These are phyloP conservation scores for Lacerta viridis DNA, from an alignment of 2,797 vertebrate species.

Conservation along the genomic window DNA sequence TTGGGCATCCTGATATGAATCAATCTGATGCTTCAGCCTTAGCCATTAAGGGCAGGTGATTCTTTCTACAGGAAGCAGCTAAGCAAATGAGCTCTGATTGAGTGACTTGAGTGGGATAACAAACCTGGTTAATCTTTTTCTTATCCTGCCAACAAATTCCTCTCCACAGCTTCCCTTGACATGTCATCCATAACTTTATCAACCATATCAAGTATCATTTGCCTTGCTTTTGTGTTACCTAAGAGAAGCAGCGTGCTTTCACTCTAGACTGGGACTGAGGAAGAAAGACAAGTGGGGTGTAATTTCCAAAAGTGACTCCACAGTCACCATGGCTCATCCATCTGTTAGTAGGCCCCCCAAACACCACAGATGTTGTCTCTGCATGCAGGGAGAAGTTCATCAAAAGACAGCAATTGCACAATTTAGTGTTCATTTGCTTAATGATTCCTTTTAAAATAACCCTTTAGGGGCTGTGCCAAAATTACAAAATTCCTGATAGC, in stretches of 20 bases:
- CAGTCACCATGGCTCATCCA: neutral
- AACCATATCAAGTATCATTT: neutral
- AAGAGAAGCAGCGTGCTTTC: neutral
- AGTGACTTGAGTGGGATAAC: neutral
- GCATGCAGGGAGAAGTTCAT: neutral
- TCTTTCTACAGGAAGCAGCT: neutral
- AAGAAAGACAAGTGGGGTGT: neutral
- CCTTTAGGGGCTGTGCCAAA: neutral
- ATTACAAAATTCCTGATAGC: neutral
- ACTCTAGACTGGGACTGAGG: neutral
- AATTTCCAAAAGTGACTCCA: neutral
- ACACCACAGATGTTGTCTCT: neutral
- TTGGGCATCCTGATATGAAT: neutral
- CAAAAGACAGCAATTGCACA: neutral
- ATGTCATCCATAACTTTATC: neutral
- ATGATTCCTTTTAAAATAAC: neutral
- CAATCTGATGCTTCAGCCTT: neutral
- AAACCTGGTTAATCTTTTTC: neutral
- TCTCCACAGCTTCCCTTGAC: neutral
- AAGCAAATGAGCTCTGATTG: neutral
- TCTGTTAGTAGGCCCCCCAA: neutral
- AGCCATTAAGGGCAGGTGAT: neutral
- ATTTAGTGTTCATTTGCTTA: neutral
- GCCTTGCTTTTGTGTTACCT: neutral
- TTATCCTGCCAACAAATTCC: constrained; percentile 3